Evolutionary conservation across 2,888 invertebrate species (phyloP).

Genomic region (Agrilus biguttatus): DNA sequence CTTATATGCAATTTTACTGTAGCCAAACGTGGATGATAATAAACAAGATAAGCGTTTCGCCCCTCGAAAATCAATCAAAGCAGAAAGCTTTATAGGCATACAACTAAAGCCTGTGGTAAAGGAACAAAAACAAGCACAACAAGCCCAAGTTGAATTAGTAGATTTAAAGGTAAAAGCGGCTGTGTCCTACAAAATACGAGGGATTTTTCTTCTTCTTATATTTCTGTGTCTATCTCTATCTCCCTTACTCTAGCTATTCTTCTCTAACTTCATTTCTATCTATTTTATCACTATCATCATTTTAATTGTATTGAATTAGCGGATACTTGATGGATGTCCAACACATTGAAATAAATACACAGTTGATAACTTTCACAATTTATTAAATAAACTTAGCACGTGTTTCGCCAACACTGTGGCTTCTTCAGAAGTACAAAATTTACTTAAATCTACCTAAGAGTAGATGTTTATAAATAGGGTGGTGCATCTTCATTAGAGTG

Average conservation of each 20-base stretch:
- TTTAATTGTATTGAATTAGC: too few relatives aligned
- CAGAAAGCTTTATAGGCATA: constrained; percentile 42
- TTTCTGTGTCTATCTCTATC: neutral
- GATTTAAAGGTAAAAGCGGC: constrained; percentile 26
- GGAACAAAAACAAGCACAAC: constrained; percentile 27
- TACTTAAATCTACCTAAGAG: too few relatives aligned
- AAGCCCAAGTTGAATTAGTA: constrained; percentile 22
- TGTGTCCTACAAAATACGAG: neutral
- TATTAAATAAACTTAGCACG: too few relatives aligned
- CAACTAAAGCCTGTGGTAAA: constrained; percentile 44
- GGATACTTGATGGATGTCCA: too few relatives aligned
- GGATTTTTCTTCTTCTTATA: constrained; percentile 4
- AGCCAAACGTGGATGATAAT: constrained; percentile 15
- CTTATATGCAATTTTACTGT: neutral
- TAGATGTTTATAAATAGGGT: too few relatives aligned
- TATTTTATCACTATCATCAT: neutral
- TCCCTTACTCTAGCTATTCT: constrained; percentile 4
- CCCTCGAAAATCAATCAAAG: constrained; percentile 33
- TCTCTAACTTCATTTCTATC: constrained; percentile 1
- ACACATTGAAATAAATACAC: too few relatives aligned
- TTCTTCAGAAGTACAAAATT: too few relatives aligned
- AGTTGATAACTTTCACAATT: too few relatives aligned
- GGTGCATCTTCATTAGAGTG: too few relatives aligned
- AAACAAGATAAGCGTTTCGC: constrained; percentile 31
- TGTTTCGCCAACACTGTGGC: too few relatives aligned